Percentiles rank a stretch among this genome's conserved stretches.
These are phyloP conservation scores for Amblyopsis rosae DNA, from an alignment of 2,113 vertebrate genomes.

Conservation along the genomic window DNA sequence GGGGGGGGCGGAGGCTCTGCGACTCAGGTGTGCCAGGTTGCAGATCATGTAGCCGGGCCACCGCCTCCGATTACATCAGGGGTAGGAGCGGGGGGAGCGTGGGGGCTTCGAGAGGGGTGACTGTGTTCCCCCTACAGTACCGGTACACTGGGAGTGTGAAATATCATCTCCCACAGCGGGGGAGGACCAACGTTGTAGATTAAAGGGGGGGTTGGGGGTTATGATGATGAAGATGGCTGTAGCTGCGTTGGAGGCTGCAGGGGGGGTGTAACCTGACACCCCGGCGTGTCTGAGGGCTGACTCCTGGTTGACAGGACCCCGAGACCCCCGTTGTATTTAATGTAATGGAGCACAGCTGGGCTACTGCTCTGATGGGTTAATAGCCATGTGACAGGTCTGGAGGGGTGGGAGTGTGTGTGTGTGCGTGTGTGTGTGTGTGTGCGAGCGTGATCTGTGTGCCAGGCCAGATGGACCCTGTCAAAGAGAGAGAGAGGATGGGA, in stretches of 20 bases:
- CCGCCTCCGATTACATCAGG: constrained; percentile 34
- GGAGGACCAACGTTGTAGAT: constrained; percentile 23
- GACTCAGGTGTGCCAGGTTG: constrained; percentile 41
- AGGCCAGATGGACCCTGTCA: constrained; percentile 77
- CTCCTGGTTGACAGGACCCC: constrained; percentile 50
- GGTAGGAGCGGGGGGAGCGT: neutral
- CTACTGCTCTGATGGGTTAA: constrained; percentile 56
- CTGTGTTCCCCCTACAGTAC: neutral
- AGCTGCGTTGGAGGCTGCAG: neutral
- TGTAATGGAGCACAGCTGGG: constrained; percentile 72
- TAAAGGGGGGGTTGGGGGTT: neutral
- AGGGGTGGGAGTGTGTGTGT: neutral
- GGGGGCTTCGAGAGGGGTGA: constrained; percentile 8
- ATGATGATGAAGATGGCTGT: constrained; percentile 54
- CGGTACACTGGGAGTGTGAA: constrained; percentile 53
- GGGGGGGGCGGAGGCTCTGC: neutral
- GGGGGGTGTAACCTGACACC: constrained; percentile 59
- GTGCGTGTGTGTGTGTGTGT: constrained; percentile 21
- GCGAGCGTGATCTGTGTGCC: constrained; percentile 50
- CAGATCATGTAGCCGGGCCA: constrained; percentile 24
- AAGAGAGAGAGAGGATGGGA: constrained; percentile 31
- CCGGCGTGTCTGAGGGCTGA: constrained; percentile 44
- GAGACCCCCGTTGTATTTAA: constrained; percentile 58
- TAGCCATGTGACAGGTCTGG: constrained; percentile 65
- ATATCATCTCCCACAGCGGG: constrained; percentile 54